A percentile compares a stretch with the other conserved stretches of the same genome.
Evolutionary conservation across 2,797 vertebrate species (phyloP).

Genomic region (Sarcophilus harrisii): DNA sequence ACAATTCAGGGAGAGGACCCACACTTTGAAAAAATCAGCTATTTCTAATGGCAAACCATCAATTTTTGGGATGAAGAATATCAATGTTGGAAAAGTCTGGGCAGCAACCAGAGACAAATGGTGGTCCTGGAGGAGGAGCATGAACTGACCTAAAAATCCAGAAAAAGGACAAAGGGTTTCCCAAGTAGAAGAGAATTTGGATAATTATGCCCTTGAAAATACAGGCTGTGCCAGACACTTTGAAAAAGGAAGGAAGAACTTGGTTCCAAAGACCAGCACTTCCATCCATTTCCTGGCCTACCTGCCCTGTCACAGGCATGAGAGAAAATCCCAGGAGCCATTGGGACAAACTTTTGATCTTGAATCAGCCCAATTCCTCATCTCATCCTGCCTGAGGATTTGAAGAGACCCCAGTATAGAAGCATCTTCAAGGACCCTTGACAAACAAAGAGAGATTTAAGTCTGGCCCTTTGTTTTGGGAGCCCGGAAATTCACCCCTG

Average conservation of each 20-base stretch:
- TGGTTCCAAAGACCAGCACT: background rate
- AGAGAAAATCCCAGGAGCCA: background rate
- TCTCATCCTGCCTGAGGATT: background rate
- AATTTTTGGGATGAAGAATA: background rate
- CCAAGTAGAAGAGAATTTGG: background rate
- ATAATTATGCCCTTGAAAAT: background rate
- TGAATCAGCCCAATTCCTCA: background rate
- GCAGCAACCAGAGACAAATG: too few species aligned
- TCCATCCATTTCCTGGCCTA: background rate
- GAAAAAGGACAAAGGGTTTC: background rate
- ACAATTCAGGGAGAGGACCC: fast-evolving
- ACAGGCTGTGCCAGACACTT: background rate
- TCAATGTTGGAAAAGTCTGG: too few species aligned
- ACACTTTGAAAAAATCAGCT: background rate
- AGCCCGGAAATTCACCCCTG: background rate
- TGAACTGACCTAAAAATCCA: too few species aligned
- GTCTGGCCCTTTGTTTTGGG: background rate
- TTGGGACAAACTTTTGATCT: background rate
- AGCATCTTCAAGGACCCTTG: background rate
- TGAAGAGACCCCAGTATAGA: background rate
- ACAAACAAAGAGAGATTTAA: background rate
- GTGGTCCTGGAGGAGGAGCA: too few species aligned
- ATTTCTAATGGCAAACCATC: background rate
- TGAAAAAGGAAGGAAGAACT: background rate
- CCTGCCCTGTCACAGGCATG: background rate